These are phyloP conservation scores for Premnoplex brunnescens DNA, from an alignment of 2,797 vertebrate genomes.

Conservation along the genomic window DNA sequence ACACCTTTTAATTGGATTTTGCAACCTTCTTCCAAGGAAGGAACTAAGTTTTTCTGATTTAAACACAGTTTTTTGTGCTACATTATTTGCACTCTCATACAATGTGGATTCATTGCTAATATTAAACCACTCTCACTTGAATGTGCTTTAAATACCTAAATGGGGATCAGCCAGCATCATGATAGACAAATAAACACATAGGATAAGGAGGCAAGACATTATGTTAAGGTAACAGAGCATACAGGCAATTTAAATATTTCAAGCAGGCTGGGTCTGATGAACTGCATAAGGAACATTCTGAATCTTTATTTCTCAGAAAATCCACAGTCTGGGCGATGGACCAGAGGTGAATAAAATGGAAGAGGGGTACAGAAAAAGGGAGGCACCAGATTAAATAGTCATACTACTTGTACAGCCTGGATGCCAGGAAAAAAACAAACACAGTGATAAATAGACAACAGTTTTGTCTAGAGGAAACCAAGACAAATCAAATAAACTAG, in stretches of 20 bases:
- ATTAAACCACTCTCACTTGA: background rate
- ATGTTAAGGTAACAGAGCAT: background rate
- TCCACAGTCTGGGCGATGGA: accelerated
- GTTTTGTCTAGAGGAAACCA: background rate
- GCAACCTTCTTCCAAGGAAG: background rate
- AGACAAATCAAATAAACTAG: background rate
- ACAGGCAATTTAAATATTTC: background rate
- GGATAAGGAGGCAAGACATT: background rate
- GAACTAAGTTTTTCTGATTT: background rate
- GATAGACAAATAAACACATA: background rate
- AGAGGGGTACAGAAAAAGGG: background rate
- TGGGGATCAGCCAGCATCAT: background rate
- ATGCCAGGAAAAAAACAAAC: background rate
- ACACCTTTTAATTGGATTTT: background rate
- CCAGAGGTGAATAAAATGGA: background rate
- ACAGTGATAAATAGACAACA: background rate
- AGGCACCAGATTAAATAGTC: background rate
- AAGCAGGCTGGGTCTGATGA: background rate
- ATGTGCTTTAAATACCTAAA: background rate
- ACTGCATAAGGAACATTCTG: background rate
- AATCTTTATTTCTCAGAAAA: background rate
- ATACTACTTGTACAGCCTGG: background rate
- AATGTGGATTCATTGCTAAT: background rate
- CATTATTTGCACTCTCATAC: background rate
- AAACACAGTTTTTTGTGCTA: background rate